Conservation (phyloP, 2,113 vertebrate genomes). For the Rhea pennata region DNA sequence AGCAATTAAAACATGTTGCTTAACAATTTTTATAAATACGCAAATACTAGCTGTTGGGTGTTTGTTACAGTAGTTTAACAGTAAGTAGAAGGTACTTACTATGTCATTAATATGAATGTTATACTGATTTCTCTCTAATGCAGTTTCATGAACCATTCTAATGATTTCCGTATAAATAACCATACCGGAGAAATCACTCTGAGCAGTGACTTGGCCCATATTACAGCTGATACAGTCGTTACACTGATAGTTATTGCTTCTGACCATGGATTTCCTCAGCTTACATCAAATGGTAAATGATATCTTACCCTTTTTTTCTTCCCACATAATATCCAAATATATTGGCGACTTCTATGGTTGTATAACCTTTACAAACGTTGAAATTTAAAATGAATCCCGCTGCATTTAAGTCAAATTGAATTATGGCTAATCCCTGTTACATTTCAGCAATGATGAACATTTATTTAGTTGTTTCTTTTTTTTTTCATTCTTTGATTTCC, state of each 20-base stretch:
- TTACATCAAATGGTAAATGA: slow-evolving; percentile 73
- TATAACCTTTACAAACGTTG: neutral
- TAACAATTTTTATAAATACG: neutral
- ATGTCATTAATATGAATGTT: neutral
- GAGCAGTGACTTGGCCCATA: slow-evolving; percentile 55
- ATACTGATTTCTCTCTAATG: neutral
- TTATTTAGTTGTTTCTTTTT: neutral
- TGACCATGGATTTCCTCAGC: slow-evolving; percentile 76
- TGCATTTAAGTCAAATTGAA: neutral
- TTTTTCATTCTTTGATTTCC: neutral
- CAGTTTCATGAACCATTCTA: slow-evolving; percentile 71
- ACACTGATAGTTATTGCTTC: slow-evolving; percentile 68
- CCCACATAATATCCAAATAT: neutral
- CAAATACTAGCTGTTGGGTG: neutral
- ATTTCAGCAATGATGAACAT: neutral
- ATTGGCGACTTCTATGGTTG: neutral
- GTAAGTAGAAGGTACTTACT: neutral
- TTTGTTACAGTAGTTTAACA: neutral
- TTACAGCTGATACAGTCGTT: slow-evolving; percentile 68
- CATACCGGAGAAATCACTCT: slow-evolving; percentile 76
- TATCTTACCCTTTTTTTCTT: neutral
- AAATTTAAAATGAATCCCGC: neutral
- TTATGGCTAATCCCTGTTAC: neutral
- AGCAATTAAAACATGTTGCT: neutral
- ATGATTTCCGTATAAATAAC: slow-evolving; percentile 72